Base-by-base conservation (phyloP, 2,888 invertebrate species). In the Oscheius onirici region DNA sequence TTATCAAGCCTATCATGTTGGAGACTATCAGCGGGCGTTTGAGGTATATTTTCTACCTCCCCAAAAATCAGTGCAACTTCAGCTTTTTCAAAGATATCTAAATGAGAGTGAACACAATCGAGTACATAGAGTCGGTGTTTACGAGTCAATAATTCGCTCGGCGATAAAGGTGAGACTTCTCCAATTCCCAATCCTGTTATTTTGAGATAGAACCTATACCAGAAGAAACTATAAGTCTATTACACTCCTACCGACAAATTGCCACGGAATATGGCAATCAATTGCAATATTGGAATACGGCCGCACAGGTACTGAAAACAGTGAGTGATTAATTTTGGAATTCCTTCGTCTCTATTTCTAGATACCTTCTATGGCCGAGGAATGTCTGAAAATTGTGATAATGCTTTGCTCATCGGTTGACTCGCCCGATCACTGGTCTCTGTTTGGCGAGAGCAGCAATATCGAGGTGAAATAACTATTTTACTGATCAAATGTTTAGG, bases 231-330 rank as follows among this genome's bases (percentile, higher is more conserved):
- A 13, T 26, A 22, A 17, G 20, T 34, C 17, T 57, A 1, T 44
- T 68, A 3, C 2, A 17, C 8, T 13, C 6, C 1, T 68, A 68
- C 26, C 20, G 55, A 57, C 43, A 24, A 17, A 34, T 68, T 11
- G 57, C 34, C 57, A 55, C 26, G 11, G 68, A 55, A 40, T 68
- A 68, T 22, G 68, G 68, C 6, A 55, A 68, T 11, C 68, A 68
- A 26, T 11, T 68, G 22, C 68, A 68, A 41, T 68, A 40, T 34
- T 68, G 55, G 55, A 57, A 68, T 55, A 28, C 68, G 41, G 54
- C 66, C 6, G 55, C 43, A 3, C 22, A 22, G 17, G 54, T 55
- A 26, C 28, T 54, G 3, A 15, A 54, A 52, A 20, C 20, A 2
- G 66, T 54, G 41, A 41, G 43, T 41, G 3, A 2, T 41, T 8